Evolutionary conservation across 2,797 vertebrate species (phyloP).

Genomic region (Eulemur albifrons): DNA sequence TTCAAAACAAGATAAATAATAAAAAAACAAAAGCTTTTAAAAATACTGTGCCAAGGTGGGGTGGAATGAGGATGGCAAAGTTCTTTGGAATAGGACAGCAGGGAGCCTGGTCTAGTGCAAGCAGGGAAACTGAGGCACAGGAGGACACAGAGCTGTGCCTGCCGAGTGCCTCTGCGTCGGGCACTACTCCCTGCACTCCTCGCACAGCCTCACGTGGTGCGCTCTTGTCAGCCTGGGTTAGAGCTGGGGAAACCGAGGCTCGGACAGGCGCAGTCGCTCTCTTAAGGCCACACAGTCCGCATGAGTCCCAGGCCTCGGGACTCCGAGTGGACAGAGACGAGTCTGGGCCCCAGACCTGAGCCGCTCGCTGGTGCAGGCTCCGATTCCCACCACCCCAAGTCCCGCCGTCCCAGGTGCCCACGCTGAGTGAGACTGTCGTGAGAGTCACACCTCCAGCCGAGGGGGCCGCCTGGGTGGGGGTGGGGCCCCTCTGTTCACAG

Average conservation of each 20-base stretch:
- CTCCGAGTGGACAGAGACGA: accelerated
- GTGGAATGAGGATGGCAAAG: accelerated
- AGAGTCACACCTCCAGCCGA: accelerated
- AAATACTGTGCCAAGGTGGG: accelerated
- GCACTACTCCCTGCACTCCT: not conserved
- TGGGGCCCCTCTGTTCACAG: not conserved
- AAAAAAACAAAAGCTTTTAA: not conserved
- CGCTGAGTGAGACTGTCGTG: accelerated
- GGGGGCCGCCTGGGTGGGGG: accelerated
- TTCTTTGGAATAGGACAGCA: no score
- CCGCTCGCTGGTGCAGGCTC: accelerated
- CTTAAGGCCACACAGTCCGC: accelerated
- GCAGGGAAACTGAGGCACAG: not conserved
- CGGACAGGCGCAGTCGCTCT: accelerated
- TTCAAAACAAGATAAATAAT: not conserved
- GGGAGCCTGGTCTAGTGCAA: not conserved
- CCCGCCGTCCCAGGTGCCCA: accelerated
- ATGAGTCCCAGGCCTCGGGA: not conserved
- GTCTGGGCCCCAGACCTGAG: not conserved
- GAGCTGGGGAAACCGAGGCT: not conserved
- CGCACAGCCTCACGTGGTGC: accelerated
- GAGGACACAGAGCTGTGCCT: accelerated
- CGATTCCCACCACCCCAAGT: not conserved
- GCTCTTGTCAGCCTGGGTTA: accelerated
- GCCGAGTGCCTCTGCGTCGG: accelerated